These are phyloP conservation scores for Halcyon leucocephala DNA, from an alignment of 2,797 vertebrate species.

Conservation along the genomic window DNA sequence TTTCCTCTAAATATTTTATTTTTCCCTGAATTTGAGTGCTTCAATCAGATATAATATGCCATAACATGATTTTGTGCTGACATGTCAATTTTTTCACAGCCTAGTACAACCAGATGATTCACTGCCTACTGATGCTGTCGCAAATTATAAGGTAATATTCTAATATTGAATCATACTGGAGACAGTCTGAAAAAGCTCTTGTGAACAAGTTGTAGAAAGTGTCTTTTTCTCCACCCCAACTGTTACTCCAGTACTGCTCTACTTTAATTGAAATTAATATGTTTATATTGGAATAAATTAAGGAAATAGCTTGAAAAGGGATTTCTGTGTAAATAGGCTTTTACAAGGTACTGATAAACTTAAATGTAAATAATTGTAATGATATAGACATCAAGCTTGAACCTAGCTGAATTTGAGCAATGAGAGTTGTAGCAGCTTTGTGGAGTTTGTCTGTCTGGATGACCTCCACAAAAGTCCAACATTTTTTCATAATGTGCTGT, in stretches of 20 bases:
- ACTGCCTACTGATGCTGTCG: not conserved
- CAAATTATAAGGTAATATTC: not conserved
- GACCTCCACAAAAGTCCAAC: constrained; percentile 13
- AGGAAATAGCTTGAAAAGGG: not conserved
- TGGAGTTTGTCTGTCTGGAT: constrained; percentile 14
- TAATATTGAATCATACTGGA: not conserved
- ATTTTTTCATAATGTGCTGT: constrained; percentile 18
- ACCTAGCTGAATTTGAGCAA: not conserved
- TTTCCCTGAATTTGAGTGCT: not conserved
- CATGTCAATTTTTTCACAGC: not conserved
- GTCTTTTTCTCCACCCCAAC: not conserved
- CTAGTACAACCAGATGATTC: not conserved
- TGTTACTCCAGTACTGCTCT: not conserved
- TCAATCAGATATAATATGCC: not conserved
- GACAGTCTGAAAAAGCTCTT: not conserved
- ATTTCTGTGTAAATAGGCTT: not conserved
- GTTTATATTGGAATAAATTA: not conserved
- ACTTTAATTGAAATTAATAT: not conserved
- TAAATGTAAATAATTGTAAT: not conserved
- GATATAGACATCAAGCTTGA: not conserved
- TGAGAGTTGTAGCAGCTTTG: not conserved
- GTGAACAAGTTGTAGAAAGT: not conserved
- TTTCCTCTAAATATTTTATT: not conserved
- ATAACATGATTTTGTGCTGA: not conserved
- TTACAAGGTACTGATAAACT: not conserved